These are phyloP conservation scores for Mycetomoellerius zeteki DNA, from an alignment of 1,140 invertebrate species.

Conservation along the genomic window DNA sequence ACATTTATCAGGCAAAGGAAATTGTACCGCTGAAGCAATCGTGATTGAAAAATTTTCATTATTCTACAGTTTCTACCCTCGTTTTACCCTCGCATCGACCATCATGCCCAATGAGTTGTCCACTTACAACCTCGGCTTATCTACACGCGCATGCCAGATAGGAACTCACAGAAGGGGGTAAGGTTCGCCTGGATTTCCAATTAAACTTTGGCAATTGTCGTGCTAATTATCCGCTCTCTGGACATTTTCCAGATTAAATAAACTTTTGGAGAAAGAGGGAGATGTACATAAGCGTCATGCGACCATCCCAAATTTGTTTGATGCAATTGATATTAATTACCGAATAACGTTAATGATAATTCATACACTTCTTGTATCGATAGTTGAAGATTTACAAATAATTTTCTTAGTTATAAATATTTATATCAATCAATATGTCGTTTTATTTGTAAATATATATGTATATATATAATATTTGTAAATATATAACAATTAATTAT, in stretches of 20 bases:
- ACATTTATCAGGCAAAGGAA: constrained; percentile 23
- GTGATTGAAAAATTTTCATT: constrained; percentile 51
- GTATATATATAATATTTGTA: too few species aligned
- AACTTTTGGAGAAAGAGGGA: constrained; percentile 39
- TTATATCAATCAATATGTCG: not conserved
- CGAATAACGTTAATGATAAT: not conserved
- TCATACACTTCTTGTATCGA: not conserved
- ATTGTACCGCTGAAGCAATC: constrained; percentile 57
- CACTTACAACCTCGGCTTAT: constrained; percentile 22
- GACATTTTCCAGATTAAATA: constrained; percentile 77
- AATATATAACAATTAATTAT: not conserved
- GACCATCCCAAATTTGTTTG: constrained; percentile 51
- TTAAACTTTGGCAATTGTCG: constrained; percentile 78
- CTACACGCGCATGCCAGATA: constrained; percentile 22
- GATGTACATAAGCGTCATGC: constrained; percentile 18
- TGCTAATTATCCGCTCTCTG: constrained; percentile 76
- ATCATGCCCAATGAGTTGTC: constrained; percentile 35
- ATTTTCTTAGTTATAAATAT: not conserved
- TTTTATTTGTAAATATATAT: not conserved
- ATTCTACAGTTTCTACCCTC: constrained; percentile 5
- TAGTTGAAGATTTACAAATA: not conserved
- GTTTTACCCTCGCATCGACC: constrained; percentile 8
- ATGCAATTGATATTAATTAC: constrained; percentile 61
- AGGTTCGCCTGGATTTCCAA: constrained; percentile 73
- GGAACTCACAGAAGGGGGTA: constrained; percentile 62